These are phyloP conservation scores for Phoenicopterus ruber DNA, from an alignment of 2,113 vertebrate species.

Conservation along the genomic window DNA sequence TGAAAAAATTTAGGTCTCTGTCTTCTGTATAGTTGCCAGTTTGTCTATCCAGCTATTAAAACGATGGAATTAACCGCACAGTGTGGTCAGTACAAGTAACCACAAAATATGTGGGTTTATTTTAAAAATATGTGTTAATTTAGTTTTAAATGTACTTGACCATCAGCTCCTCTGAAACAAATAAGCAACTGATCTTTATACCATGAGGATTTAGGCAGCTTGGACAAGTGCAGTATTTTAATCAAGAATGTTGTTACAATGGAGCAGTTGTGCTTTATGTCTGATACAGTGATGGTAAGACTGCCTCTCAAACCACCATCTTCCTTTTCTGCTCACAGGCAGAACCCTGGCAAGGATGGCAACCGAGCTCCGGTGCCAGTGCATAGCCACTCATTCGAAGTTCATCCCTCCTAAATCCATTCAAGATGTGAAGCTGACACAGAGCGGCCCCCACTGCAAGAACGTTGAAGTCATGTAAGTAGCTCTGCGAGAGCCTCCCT, in stretches of 20 bases:
- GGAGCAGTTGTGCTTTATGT: neutral
- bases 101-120: fast-evolving
- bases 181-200: neutral
- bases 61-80: fast-evolving
- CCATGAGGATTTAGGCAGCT: neutral
- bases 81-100: neutral
- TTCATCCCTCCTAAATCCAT: slow-evolving; percentile 75
- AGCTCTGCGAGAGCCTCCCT: neutral
- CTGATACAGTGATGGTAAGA: neutral
- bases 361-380: slow-evolving; percentile 83
- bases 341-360: slow-evolving; percentile 58
- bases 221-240: neutral
- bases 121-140: neutral
- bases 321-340: slow-evolving; percentile 40
- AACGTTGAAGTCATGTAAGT: slow-evolving; percentile 90
- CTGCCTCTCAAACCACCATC: fast-evolving
- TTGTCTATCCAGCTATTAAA: neutral
- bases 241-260: neutral
- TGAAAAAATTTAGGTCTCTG: neutral
- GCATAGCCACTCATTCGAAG: slow-evolving; percentile 76
- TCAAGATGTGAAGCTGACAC: slow-evolving; percentile 78
- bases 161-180: neutral
- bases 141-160: neutral
- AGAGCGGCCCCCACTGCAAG: slow-evolving; percentile 82
- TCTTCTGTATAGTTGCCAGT: neutral